phyloP scores from a whole-genome alignment of 2,113 vertebrate species.

The Heterochromis multidens region DNA sequence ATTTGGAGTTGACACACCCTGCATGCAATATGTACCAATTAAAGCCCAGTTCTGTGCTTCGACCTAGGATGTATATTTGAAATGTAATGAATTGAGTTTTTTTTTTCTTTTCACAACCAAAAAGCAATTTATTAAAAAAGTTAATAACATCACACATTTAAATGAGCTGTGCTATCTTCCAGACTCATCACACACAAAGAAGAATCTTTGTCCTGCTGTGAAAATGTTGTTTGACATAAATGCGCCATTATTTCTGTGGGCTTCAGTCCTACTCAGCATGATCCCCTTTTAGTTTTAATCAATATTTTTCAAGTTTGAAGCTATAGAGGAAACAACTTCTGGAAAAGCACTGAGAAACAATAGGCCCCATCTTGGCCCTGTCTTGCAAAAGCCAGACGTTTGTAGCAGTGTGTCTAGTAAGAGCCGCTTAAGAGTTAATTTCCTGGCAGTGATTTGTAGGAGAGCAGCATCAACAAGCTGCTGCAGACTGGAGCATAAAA shows the following conservation, averaged over 20 bases:
- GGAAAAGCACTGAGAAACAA: constrained; percentile 29
- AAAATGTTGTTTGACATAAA: neutral
- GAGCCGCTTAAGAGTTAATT: constrained; percentile 64
- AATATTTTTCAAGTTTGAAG: constrained; percentile 38
- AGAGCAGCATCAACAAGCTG: constrained; percentile 61
- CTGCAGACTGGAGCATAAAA: constrained; percentile 59
- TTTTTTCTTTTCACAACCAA: neutral
- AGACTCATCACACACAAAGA: neutral
- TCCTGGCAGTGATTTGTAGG: constrained; percentile 67
- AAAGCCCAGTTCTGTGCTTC: neutral
- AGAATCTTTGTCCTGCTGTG: neutral
- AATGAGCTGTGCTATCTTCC: neutral
- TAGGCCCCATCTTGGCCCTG: neutral
- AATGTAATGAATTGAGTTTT: neutral
- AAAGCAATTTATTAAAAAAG: neutral
- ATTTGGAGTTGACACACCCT: constrained; percentile 3
- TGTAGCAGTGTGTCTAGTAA: constrained; percentile 40
- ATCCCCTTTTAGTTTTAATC: constrained; percentile 38
- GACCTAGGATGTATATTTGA: neutral
- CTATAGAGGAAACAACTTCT: constrained; percentile 32
- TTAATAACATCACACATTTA: neutral
- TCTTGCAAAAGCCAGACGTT: constrained; percentile 40
- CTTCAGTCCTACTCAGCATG: neutral
- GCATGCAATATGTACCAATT: neutral
- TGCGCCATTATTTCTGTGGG: neutral